Base-by-base conservation (phyloP, 2,797 vertebrate genomes). In the Crocidura indochinensis region DNA sequence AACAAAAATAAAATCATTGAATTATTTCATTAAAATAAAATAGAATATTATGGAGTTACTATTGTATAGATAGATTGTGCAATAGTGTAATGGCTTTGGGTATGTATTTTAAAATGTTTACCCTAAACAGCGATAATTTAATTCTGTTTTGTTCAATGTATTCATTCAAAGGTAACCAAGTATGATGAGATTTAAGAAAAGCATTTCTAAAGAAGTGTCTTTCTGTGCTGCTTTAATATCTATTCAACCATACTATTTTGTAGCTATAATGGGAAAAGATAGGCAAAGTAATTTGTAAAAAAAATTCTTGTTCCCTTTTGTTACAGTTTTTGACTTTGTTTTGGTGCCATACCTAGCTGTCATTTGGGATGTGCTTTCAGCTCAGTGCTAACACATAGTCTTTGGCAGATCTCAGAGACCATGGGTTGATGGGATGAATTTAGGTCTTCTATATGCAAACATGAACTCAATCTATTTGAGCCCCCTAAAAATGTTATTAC, bases 281-380 rank as follows among this genome's bases (percentile, higher is more conserved):
- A 72, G 29, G 75, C n/a, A 90, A 88, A 87, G 73, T 88, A 85
- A 60, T 67, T 92, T 79, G 17, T 76, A 90, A 85, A 11, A 46
- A 38, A 90, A 80, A 88, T 84, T 88, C 80, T 60, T 88, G n/a
- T 46, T 95, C 82, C 69, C 89, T 19, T 12, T 88, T 92, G 20
- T 60, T 60, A 60, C 20, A 19, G 56, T 60, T 60, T 15, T 60
- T 60, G 17, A 20, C 22, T 60, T 60, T 60, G 17, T 60, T 19
- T 60, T 60, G 56, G 56, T 17, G 19, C 17, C 56, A 60, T 5
- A 60, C 17, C 7, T 20, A 20, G 56, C 56, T 19, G 19, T 60
- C 17, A 60, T 53, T 53, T 60, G 56, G 17, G 19, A 60, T 2
- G 17, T 60, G 56, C 56, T 60, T 20, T 17, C 22, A 20, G 19